phyloP scores from a whole-genome alignment of 2,888 invertebrate genomes.

The Cosmia trapezina region DNA sequence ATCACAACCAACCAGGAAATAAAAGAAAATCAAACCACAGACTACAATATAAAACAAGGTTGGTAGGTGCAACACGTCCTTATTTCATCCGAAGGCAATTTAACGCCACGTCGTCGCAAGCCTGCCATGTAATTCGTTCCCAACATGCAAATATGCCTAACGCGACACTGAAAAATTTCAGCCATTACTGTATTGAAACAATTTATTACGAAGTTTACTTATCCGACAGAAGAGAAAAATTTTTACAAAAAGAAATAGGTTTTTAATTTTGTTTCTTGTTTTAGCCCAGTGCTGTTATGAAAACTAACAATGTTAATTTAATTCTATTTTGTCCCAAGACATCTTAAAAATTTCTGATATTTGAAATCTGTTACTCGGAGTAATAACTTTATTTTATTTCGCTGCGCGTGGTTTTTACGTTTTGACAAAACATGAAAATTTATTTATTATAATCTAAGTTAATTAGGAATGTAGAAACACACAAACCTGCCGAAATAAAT shows the following conservation, averaged over 20 bases:
- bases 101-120: conserved; percentile 85
- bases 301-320: neutral
- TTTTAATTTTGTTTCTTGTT: neutral
- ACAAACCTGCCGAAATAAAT: neutral
- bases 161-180: conserved; percentile 77
- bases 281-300: neutral
- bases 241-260: too few relatives aligned
- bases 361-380: neutral
- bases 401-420: neutral
- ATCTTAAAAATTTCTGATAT: neutral
- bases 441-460: neutral
- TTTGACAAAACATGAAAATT: neutral
- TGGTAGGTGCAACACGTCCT: conserved; percentile 53
- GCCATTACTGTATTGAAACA: conserved; percentile 77
- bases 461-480: neutral
- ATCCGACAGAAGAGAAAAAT: neutral
- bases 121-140: conserved; percentile 78
- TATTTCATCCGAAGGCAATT: conserved; percentile 81
- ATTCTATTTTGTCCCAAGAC: neutral
- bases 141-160: conserved; percentile 74
- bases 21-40: conserved; percentile 7
- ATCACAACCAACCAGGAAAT: conserved; percentile 6
- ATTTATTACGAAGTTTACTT: conserved; percentile 67
- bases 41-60: conserved; percentile 39
- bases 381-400: neutral